phyloP scores from a whole-genome alignment of 2,113 vertebrate genomes.

The Ramphastos sulfuratus region DNA sequence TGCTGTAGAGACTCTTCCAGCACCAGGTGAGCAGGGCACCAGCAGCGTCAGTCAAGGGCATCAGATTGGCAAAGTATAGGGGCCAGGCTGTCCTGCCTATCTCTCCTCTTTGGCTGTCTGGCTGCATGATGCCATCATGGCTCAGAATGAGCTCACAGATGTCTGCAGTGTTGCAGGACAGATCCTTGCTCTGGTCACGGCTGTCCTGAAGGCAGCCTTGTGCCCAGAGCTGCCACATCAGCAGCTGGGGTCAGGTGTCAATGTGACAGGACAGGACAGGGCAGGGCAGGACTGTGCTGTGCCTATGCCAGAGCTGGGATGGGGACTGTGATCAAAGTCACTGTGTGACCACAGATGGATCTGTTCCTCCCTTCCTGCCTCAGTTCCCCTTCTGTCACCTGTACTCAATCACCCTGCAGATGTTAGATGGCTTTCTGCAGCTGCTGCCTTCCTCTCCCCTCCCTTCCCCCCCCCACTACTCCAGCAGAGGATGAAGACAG shows the following conservation, averaged over 20 bases:
- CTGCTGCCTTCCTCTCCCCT: neutral
- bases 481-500: neutral
- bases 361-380: neutral
- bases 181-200: rapidly evolving
- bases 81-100: neutral
- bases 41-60: too few species aligned
- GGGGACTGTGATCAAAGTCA: rapidly evolving
- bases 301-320: neutral
- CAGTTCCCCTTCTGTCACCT: neutral
- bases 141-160: neutral
- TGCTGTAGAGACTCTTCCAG: neutral
- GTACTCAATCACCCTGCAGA: neutral
- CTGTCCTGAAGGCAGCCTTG: neutral
- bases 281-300: neutral
- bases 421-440: neutral
- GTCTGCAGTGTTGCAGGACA: neutral
- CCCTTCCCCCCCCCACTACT: too few species aligned
- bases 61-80: neutral
- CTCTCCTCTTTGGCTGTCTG: neutral
- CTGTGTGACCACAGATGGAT: neutral
- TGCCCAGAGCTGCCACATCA: rapidly evolving
- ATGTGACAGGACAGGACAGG: rapidly evolving
- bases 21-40: neutral
- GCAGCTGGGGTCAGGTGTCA: neutral
- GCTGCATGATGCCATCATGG: neutral